Percentiles rank a stretch among this genome's conserved stretches.
Conservation (phyloP, 1,140 invertebrate species). For the Monomorium pharaonis region DNA sequence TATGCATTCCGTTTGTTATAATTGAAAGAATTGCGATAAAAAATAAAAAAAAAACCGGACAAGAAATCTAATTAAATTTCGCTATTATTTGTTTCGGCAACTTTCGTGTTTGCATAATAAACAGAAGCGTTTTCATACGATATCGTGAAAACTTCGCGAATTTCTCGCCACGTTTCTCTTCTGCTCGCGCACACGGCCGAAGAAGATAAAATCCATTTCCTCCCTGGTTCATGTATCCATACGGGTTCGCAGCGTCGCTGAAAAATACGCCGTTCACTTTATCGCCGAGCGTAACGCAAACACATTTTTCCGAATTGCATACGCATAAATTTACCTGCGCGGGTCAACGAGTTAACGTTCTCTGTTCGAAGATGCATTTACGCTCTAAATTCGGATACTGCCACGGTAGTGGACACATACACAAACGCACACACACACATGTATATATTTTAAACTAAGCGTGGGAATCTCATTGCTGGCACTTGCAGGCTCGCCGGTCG, state of each 20-base stretch:
- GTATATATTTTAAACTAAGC: conserved; percentile 42
- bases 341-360: conserved; percentile 27
- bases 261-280: conserved; percentile 42
- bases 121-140: conserved; percentile 18
- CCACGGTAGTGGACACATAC: neutral
- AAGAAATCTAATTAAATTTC: conserved; percentile 12
- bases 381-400: conserved; percentile 26
- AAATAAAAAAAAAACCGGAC: neutral
- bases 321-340: conserved; percentile 21
- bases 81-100: neutral
- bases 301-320: conserved; percentile 41
- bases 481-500: conserved; percentile 38
- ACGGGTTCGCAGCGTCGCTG: neutral
- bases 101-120: conserved; percentile 22
- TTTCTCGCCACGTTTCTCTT: conserved; percentile 16
- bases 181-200: neutral
- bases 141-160: conserved; percentile 13
- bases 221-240: conserved; percentile 14
- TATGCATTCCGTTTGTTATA: neutral
- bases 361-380: conserved; percentile 31
- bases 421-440: neutral
- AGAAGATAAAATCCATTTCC: conserved; percentile 43
- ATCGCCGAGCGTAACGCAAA: conserved; percentile 31
- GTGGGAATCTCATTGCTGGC: conserved; percentile 50
- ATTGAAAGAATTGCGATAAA: conserved; percentile 2